Evolutionary conservation across 2,888 invertebrate genomes (phyloP).

Genomic region (Drosophila nr. perissopoda): DNA sequence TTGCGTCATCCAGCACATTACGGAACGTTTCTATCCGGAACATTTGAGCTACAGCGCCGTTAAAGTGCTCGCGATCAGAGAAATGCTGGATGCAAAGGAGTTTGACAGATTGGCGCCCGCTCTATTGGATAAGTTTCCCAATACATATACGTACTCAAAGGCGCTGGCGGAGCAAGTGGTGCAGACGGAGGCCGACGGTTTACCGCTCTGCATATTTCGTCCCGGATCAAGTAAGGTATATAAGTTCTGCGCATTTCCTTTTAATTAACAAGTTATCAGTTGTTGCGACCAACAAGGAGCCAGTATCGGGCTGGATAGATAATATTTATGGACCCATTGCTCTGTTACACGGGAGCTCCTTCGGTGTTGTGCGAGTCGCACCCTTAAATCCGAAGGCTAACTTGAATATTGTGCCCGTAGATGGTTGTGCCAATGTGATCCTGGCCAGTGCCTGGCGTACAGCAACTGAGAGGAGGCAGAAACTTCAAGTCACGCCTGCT

Average conservation of each 20-base stretch:
- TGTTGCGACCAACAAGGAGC: constrained; percentile 85
- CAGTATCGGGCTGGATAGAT: constrained; percentile 89
- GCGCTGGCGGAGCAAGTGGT: constrained; percentile 89
- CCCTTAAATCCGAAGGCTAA: constrained; percentile 71
- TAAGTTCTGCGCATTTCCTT: not conserved
- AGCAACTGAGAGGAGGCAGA: constrained; percentile 47
- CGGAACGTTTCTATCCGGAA: constrained; percentile 84
- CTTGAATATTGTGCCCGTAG: constrained; percentile 85
- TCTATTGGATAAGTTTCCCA: constrained; percentile 85
- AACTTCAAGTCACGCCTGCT: constrained; percentile 26
- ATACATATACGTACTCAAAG: constrained; percentile 91
- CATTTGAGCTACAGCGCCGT: constrained; percentile 75
- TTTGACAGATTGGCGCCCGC: constrained; percentile 78
- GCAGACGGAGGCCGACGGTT: constrained; percentile 86
- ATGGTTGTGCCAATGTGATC: constrained; percentile 85
- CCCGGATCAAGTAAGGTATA: constrained; percentile 84
- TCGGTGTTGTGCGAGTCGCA: constrained; percentile 87
- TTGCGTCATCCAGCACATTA: constrained; percentile 85
- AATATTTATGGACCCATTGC: constrained; percentile 88
- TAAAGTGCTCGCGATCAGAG: constrained; percentile 79
- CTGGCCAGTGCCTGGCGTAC: constrained; percentile 85
- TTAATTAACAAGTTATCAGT: constrained; percentile 27
- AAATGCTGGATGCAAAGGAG: constrained; percentile 79
- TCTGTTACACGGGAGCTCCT: constrained; percentile 85
- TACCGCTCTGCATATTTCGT: constrained; percentile 89